Conservation (phyloP, 2,888 invertebrate genomes). For the Agrenia bidenticulata region DNA sequence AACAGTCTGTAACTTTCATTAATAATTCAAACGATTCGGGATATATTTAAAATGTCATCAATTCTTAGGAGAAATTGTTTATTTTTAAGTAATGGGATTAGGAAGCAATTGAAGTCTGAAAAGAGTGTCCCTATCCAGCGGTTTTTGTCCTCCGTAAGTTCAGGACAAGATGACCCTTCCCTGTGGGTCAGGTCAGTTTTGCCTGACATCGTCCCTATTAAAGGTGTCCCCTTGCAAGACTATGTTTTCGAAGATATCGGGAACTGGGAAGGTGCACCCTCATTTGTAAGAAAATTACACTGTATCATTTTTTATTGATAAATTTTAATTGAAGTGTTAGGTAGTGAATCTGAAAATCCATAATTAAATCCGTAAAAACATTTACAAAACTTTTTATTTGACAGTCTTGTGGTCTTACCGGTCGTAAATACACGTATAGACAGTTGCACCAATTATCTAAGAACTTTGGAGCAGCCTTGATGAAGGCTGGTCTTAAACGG, state of each 20-base stretch:
- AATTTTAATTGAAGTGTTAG: conserved; percentile 12
- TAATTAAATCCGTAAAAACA: conserved; percentile 4
- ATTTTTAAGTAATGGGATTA: too few species aligned
- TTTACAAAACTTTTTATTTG: conserved; percentile 2
- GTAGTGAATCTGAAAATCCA: background rate
- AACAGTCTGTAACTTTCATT: too few species aligned
- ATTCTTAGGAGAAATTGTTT: too few species aligned
- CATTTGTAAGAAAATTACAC: conserved; percentile 31
- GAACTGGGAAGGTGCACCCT: conserved; percentile 31
- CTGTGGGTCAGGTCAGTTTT: conserved; percentile 7
- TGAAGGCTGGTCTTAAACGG: conserved; percentile 41
- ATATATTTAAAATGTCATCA: too few species aligned
- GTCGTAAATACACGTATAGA: conserved; percentile 38
- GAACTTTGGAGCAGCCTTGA: conserved; percentile 49
- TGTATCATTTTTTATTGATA: background rate
- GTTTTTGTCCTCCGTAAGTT: too few species aligned
- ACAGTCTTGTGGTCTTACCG: conserved; percentile 44
- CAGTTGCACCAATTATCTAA: conserved; percentile 40
- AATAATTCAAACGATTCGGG: too few species aligned
- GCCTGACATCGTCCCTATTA: conserved; percentile 21
- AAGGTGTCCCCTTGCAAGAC: conserved; percentile 31
- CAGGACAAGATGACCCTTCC: conserved; percentile 2
- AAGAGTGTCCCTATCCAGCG: too few species aligned
- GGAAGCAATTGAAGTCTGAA: too few species aligned
- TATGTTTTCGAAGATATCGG: conserved; percentile 30